These are phyloP conservation scores for Acanthis flammea DNA, from an alignment of 2,797 vertebrate genomes.

Conservation along the genomic window DNA sequence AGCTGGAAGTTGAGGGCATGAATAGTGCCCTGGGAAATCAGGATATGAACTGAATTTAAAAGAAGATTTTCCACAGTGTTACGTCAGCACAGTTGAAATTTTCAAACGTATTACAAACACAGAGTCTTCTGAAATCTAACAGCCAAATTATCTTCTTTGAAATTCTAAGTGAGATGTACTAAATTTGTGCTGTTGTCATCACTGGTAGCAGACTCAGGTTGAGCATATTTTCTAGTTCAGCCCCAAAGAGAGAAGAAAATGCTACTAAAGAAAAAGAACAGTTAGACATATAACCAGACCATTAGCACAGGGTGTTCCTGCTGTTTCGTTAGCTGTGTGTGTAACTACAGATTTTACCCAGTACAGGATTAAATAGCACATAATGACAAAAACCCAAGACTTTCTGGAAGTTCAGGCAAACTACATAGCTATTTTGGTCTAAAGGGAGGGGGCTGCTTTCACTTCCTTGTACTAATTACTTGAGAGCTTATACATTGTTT, in stretches of 20 bases:
- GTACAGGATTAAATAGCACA: background rate
- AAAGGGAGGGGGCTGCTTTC: background rate
- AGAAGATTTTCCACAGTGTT: background rate
- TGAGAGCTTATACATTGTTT: background rate
- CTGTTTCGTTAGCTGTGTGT: background rate
- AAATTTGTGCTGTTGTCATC: background rate
- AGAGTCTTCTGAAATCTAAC: background rate
- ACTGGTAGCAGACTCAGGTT: background rate
- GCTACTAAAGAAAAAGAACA: background rate
- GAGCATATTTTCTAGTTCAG: background rate
- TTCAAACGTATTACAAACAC: background rate
- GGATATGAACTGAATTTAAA: background rate
- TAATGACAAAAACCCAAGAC: background rate
- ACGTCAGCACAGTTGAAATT: background rate
- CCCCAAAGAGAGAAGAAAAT: background rate
- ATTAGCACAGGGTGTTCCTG: background rate
- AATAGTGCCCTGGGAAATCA: background rate
- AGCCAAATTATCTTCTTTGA: background rate
- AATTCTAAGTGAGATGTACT: background rate
- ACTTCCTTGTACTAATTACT: background rate
- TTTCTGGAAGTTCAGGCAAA: background rate
- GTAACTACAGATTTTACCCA: background rate
- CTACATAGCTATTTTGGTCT: background rate
- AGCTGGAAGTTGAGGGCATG: background rate
- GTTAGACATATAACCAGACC: background rate